A percentile compares a stretch with the other conserved stretches of the same genome.
phyloP scores from a whole-genome alignment of 2,797 vertebrate species.

The Carapus acus region DNA sequence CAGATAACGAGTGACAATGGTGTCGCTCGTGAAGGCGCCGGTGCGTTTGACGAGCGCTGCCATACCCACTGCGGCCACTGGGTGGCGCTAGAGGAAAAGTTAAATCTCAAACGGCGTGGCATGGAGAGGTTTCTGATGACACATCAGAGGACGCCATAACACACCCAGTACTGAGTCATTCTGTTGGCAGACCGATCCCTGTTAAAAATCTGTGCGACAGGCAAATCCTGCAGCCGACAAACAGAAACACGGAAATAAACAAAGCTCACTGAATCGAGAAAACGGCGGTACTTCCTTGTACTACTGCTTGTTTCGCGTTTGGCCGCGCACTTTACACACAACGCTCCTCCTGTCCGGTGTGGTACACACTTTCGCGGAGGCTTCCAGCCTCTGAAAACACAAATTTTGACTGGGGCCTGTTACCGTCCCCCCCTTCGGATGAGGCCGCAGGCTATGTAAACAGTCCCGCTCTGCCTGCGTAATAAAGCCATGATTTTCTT shows the following conservation, averaged over 20 bases:
- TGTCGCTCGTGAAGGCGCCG: too few relatives aligned
- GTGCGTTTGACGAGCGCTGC: not conserved
- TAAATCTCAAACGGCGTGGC: not conserved
- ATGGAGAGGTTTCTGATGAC: not conserved
- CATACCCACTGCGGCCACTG: constrained; percentile 30
- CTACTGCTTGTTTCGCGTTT: not conserved
- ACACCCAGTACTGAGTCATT: constrained; percentile 6
- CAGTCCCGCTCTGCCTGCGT: constrained; percentile 45
- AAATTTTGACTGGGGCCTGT: constrained; percentile 36
- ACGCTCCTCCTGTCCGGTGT: constrained; percentile 7
- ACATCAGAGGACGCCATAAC: constrained; percentile 14
- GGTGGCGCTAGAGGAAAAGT: constrained; percentile 43
- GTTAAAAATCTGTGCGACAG: too few relatives aligned
- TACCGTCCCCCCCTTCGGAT: constrained; percentile 32
- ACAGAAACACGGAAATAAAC: constrained; percentile 10
- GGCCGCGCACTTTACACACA: constrained; percentile 18
- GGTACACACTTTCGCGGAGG: constrained; percentile 23
- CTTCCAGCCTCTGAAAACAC: constrained; percentile 40
- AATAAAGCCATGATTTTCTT: constrained; percentile 65
- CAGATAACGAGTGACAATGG: too few relatives aligned
- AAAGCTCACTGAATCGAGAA: not conserved
- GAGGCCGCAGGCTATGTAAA: constrained; percentile 50
- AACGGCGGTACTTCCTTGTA: not conserved
- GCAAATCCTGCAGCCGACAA: too few relatives aligned
- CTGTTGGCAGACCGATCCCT: too few relatives aligned